These are phyloP conservation scores for Macrosoma leucophasiata DNA, from an alignment of 2,888 invertebrate genomes.

Conservation along the genomic window DNA sequence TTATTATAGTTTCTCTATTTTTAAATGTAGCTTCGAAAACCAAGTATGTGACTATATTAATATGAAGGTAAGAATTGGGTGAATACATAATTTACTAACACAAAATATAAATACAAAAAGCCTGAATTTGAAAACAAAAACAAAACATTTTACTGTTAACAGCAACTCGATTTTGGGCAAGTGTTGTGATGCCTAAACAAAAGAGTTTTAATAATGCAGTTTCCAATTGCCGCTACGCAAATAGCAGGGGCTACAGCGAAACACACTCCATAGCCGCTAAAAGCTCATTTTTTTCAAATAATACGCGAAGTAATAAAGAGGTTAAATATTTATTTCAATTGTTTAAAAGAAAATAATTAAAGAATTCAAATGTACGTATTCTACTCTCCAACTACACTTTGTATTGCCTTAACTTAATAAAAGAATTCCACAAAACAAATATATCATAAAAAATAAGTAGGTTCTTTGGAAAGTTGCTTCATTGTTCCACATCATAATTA, in stretches of 20 bases:
- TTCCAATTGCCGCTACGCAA: constrained; percentile 73
- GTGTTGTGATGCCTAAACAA: constrained; percentile 71
- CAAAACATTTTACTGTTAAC: constrained; percentile 27
- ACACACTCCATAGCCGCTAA: constrained; percentile 36
- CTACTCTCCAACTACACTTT: constrained; percentile 1
- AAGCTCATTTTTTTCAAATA: constrained; percentile 22
- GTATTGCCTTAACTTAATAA: too few relatives aligned
- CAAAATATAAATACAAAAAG: too few relatives aligned
- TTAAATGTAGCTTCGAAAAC: too few relatives aligned
- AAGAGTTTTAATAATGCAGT: constrained; percentile 74
- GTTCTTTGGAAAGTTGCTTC: too few relatives aligned
- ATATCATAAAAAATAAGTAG: too few relatives aligned
- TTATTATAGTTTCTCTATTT: too few relatives aligned
- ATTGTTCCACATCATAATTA: too few relatives aligned
- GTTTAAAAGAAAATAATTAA: not conserved
- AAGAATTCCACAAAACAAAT: too few relatives aligned
- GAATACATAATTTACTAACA: too few relatives aligned
- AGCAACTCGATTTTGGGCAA: constrained; percentile 40
- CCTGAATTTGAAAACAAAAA: constrained; percentile 22
- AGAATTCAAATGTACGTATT: constrained; percentile 1
- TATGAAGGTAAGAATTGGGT: too few relatives aligned
- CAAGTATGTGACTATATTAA: too few relatives aligned
- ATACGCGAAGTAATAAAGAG: constrained; percentile 5
- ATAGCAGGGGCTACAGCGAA: constrained; percentile 58
- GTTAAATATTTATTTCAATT: constrained; percentile 2